A percentile compares a stretch with the other conserved stretches of the same genome.
These are phyloP conservation scores for Lydus trimaculatus DNA, from an alignment of 2,888 invertebrate genomes.

Conservation along the genomic window DNA sequence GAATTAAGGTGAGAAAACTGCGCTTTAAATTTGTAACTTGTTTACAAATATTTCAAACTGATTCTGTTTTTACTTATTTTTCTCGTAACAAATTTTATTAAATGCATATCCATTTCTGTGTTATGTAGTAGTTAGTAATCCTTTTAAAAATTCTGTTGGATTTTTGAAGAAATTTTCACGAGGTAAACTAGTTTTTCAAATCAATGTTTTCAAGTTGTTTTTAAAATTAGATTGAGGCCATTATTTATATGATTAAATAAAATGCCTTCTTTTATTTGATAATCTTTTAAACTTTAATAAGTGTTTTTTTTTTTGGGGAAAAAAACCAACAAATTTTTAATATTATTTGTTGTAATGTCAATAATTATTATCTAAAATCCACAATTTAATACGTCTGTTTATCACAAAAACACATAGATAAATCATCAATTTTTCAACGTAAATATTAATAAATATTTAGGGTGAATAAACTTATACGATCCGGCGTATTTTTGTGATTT, in stretches of 20 bases:
- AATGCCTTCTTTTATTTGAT: constrained; percentile 4
- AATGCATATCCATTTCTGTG: too few species aligned
- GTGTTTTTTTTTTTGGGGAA: not conserved
- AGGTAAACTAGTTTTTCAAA: not conserved
- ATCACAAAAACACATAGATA: constrained; percentile 3
- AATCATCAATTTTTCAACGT: not conserved
- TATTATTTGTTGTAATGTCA: constrained; percentile 25
- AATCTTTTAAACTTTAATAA: constrained; percentile 1
- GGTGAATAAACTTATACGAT: constrained; percentile 19
- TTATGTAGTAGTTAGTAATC: too few species aligned
- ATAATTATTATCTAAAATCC: constrained; percentile 29
- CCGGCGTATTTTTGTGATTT: not conserved
- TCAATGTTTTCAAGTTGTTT: constrained; percentile 8
- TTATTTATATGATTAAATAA: constrained; percentile 1
- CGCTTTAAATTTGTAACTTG: not conserved
- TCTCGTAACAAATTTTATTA: too few species aligned
- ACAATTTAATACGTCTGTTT: constrained; percentile 14
- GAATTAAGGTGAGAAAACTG: constrained; percentile 23
- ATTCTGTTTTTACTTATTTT: too few species aligned
- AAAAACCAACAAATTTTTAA: constrained; percentile 12
- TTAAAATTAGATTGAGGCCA: not conserved
- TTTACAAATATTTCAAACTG: not conserved
- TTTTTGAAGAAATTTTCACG: not conserved
- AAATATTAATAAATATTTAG: constrained; percentile 17
- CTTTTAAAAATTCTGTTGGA: too few species aligned